Percentiles rank a stretch among this genome's conserved stretches.
Evolutionary conservation across 2,888 invertebrate species (phyloP).

Genomic region (Cataglyphis altisquamis): DNA sequence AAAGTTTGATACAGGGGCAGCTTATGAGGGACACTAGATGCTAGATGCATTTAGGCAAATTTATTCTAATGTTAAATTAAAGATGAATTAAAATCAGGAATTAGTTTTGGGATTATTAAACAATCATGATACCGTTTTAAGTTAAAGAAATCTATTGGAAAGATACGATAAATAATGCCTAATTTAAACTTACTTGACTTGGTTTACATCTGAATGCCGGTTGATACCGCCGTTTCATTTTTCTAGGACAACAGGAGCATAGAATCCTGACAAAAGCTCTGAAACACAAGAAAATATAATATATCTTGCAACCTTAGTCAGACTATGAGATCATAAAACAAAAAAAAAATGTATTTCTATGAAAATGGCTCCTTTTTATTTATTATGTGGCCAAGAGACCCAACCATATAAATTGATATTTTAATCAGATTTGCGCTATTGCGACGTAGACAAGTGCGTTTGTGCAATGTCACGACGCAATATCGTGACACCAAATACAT

Average conservation of each 20-base stretch:
- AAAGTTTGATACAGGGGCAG: not conserved
- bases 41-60: slow-evolving; percentile 25
- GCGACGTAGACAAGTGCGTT: slow-evolving; percentile 24
- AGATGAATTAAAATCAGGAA: slow-evolving; percentile 3
- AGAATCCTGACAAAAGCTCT: slow-evolving; percentile 97
- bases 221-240: slow-evolving; percentile 93
- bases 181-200: slow-evolving; percentile 90
- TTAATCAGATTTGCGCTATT: slow-evolving; percentile 19
- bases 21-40: not conserved
- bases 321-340: not conserved
- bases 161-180: slow-evolving; percentile 15
- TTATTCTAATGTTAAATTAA: not conserved
- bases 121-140: not conserved
- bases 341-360: not conserved
- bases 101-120: not conserved
- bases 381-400: not conserved
- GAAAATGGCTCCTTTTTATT: not conserved
- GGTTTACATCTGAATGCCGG: slow-evolving; percentile 94
- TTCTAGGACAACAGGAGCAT: slow-evolving; percentile 95
- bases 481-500: slow-evolving; percentile 19
- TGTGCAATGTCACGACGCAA: slow-evolving; percentile 16
- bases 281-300: slow-evolving; percentile 84
- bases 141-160: slow-evolving; percentile 1
- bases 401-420: not conserved
- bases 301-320: not conserved